Conservation (phyloP, 2,797 vertebrate genomes). For the Hafferia zeledoni region DNA sequence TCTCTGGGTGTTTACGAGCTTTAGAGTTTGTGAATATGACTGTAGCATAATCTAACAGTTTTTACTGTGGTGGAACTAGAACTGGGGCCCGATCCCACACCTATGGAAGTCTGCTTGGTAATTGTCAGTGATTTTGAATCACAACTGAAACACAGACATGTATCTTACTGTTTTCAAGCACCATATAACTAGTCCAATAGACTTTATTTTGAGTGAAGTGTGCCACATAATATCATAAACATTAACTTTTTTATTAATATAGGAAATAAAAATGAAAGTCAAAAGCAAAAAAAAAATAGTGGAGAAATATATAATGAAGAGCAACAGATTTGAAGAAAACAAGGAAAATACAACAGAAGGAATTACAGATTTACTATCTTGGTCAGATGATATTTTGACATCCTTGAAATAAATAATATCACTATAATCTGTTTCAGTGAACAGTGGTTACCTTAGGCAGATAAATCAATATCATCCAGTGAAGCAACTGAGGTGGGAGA, state of each 20-base stretch:
- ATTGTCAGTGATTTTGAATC: neutral
- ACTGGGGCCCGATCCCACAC: neutral
- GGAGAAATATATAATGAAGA: neutral
- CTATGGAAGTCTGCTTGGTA: neutral
- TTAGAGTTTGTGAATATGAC: neutral
- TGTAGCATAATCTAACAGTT: neutral
- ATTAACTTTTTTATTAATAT: neutral
- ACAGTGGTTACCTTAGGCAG: neutral
- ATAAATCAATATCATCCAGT: neutral
- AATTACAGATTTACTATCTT: neutral
- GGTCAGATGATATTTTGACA: constrained; percentile 17
- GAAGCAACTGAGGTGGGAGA: neutral
- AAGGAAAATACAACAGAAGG: neutral
- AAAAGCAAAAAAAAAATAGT: neutral
- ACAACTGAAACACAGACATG: neutral
- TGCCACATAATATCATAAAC: neutral
- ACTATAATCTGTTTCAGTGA: neutral
- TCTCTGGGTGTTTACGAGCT: neutral
- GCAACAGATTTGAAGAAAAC: neutral
- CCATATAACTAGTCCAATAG: neutral
- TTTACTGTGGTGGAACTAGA: neutral
- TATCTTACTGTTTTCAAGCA: neutral
- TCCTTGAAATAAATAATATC: neutral
- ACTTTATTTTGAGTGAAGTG: neutral
- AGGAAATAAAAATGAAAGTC: neutral